Evolutionary conservation across 2,113 vertebrate genomes (phyloP), one percentile per base, ranked within the genome.

Genomic region (Corythornis vintsioides): DNA sequence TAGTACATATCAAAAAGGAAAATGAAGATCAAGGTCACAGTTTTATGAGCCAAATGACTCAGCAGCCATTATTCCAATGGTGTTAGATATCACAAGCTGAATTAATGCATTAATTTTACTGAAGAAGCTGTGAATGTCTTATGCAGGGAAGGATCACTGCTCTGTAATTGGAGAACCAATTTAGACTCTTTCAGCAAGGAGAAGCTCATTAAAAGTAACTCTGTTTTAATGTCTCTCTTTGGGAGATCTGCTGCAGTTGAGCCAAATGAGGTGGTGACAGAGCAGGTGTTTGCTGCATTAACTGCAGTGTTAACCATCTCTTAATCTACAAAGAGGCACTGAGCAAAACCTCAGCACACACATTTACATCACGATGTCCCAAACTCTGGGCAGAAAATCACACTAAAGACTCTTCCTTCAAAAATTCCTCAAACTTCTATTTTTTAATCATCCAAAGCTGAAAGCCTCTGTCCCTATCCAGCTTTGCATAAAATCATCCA

Each of bases 291-390:
- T 73, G 28, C 52, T 73, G 28, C 52, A 83, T 11, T 19, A 74
- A 66, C 28, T n/a, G 50, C 14, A 69, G 43, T 29, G 61, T 42
- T 66, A 76, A 76, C 11, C 15, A 77, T 28, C 25, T 55, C n/a
- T 26, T 43, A 29, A 67, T 15, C 7, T 11, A 74, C 25, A 67
- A 50, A 69, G 53, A 38, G 2, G 7, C 33, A 50, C 35, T 47
- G 33, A 60, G n/a, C 21, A 82, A 90, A 65, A 75, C 31, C n/a
- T 67, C 40, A 77, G 43, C 28, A 60, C 31, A 86, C 84, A 93
- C 84, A 43, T 21, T 55, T 14, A 38, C 12, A 56, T 64, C 33
- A 59, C 83, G 83, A 63, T 26, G 15, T 43, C 55, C 42, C 80
- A 81, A 47, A 5, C 3, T 40, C 60, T 2, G 5, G 74, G 5